Percentiles rank a stretch among this genome's conserved stretches.
These are phyloP conservation scores for Girardinichthys multiradiatus DNA, from an alignment of 2,113 vertebrate species.

Conservation along the genomic window DNA sequence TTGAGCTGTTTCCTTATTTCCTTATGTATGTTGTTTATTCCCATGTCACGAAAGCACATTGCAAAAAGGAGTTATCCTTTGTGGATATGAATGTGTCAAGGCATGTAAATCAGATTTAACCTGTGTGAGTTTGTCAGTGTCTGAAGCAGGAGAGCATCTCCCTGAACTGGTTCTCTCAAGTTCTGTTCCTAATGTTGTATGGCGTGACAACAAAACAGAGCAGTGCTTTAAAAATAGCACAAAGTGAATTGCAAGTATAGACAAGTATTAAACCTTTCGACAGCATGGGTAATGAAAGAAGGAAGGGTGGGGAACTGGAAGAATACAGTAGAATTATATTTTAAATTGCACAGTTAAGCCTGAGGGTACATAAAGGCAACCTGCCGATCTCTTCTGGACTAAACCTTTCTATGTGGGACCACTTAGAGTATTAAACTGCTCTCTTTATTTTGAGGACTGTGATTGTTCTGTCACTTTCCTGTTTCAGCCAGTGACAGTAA, in stretches of 20 bases:
- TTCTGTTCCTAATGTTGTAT: conserved; percentile 30
- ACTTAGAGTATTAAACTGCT: conserved; percentile 78
- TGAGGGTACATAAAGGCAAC: conserved; percentile 72
- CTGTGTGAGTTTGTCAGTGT: conserved; percentile 50
- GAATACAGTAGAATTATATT: conserved; percentile 60
- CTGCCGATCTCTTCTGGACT: conserved; percentile 65
- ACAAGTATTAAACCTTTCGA: conserved; percentile 74
- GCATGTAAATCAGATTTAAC: conserved; percentile 61
- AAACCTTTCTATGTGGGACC: conserved; percentile 74
- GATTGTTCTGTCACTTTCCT: conserved; percentile 76
- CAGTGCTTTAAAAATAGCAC: conserved; percentile 74
- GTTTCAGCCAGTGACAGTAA: conserved; percentile 80
- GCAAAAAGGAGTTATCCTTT: conserved; percentile 51
- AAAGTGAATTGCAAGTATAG: conserved; percentile 67
- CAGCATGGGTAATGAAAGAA: conserved; percentile 60
- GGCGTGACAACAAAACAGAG: conserved; percentile 40
- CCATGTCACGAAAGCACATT: conserved; percentile 53
- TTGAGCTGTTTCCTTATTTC: conserved; percentile 57
- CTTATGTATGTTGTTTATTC: conserved; percentile 56
- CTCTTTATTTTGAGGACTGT: conserved; percentile 79
- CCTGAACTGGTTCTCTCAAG: conserved; percentile 39
- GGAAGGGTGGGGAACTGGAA: not conserved
- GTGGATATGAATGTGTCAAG: conserved; percentile 41
- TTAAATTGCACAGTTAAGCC: conserved; percentile 79
- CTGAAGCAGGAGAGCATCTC: conserved; percentile 20